Conservation (phyloP, 2,888 invertebrate genomes). For the Pyralis farinalis region DNA sequence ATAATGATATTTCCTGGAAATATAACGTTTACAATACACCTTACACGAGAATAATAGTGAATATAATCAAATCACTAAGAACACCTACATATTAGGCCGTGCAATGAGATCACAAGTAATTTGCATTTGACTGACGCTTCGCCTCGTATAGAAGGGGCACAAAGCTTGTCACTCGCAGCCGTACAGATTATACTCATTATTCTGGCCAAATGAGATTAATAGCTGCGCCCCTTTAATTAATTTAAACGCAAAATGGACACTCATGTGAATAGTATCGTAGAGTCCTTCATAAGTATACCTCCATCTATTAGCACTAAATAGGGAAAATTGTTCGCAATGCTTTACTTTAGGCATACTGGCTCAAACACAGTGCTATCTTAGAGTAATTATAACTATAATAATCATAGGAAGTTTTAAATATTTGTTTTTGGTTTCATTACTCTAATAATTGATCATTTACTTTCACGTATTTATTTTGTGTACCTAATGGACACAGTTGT, state of each 20-base stretch:
- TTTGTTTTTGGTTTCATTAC: no score
- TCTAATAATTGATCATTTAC: no score
- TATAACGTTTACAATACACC: conserved; percentile 18
- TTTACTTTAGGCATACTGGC: no score
- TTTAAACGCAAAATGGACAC: conserved; percentile 22
- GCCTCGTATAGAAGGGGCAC: conserved; percentile 8
- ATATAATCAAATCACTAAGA: conserved; percentile 11
- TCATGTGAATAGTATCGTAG: conserved; percentile 7
- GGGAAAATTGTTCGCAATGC: no score
- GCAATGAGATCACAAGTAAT: neutral
- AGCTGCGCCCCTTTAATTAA: conserved; percentile 26
- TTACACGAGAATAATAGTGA: conserved; percentile 35
- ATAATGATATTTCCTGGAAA: conserved; percentile 38
- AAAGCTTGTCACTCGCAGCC: conserved; percentile 4
- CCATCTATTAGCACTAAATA: no score
- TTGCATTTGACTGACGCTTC: conserved; percentile 2
- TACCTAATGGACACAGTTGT: no score
- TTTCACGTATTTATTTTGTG: no score
- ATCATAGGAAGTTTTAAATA: no score
- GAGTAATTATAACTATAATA: no score
- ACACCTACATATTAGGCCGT: neutral
- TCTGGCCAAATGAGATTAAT: conserved; percentile 29
- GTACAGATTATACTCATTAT: conserved; percentile 17
- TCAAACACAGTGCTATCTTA: no score
- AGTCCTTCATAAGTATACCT: no score